Evolutionary conservation across 2,888 invertebrate species (phyloP).

Genomic region (Myopa testacea): DNA sequence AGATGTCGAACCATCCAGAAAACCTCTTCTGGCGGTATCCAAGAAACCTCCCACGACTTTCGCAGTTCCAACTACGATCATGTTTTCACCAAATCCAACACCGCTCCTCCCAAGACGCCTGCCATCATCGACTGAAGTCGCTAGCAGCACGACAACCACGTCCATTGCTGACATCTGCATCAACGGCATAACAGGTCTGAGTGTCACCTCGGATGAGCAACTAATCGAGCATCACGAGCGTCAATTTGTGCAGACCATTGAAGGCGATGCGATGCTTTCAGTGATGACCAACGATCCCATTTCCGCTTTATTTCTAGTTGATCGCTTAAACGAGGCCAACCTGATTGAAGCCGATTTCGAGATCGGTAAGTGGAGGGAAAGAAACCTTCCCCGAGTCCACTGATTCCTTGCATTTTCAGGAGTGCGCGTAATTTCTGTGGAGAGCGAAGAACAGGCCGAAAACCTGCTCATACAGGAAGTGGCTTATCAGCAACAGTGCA

Average conservation of each 20-base stretch:
- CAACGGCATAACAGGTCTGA: constrained; percentile 58
- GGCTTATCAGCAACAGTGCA: constrained; percentile 65
- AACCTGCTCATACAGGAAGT: constrained; percentile 66
- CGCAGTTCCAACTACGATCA: background rate
- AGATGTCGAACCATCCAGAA: background rate
- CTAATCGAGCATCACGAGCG: constrained; percentile 52
- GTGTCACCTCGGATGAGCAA: constrained; percentile 50
- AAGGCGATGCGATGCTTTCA: constrained; percentile 65
- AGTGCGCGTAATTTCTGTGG: constrained; percentile 61
- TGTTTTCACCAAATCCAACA: constrained; percentile 21
- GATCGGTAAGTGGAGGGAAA: constrained; percentile 57
- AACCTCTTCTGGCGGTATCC: background rate
- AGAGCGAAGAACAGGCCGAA: constrained; percentile 57
- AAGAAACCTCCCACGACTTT: background rate
- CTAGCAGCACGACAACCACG: constrained; percentile 48
- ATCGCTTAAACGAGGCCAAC: constrained; percentile 66
- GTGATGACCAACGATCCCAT: constrained; percentile 63
- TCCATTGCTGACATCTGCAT: constrained; percentile 61
- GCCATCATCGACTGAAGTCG: constrained; percentile 37
- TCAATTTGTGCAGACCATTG: constrained; percentile 61
- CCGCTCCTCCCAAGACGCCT: constrained; percentile 35
- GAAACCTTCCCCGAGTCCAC: too few relatives aligned
- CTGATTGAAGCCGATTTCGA: constrained; percentile 64
- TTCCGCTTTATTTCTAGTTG: constrained; percentile 64
- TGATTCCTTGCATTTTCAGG: constrained; percentile 51